Conservation (phyloP, 2,797 vertebrate species). For the Cygnus olor region DNA sequence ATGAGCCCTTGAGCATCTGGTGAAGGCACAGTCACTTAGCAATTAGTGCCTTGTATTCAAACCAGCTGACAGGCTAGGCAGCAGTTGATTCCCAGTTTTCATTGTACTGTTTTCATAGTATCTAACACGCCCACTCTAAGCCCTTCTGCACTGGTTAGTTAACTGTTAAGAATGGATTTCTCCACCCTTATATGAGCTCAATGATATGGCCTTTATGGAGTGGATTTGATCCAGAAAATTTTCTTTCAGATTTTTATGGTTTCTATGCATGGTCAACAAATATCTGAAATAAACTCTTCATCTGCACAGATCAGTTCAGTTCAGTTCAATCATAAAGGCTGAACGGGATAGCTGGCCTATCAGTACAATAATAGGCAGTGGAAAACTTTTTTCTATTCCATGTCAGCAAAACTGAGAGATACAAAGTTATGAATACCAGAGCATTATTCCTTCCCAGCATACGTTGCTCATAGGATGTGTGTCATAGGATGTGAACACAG, state of each 20-base stretch:
- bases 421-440: not conserved
- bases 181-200: not conserved
- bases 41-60: constrained; percentile 57
- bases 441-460: not conserved
- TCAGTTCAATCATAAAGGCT: not conserved
- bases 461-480: not conserved
- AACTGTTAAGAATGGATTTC: not conserved
- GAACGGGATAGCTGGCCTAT: not conserved
- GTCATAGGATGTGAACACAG: not conserved
- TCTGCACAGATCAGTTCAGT: not conserved
- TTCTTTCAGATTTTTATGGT: not conserved
- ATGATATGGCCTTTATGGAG: not conserved
- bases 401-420: not conserved
- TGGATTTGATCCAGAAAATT: not conserved
- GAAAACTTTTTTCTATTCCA: not conserved
- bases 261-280: not conserved
- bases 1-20: constrained; percentile 47
- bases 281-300: not conserved
- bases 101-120: not conserved
- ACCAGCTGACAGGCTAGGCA: constrained; percentile 21
- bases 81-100: constrained; percentile 3
- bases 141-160: not conserved
- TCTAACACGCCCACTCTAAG: not conserved
- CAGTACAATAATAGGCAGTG: not conserved
- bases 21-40: constrained; percentile 41